These are phyloP conservation scores for Thalassophryne amazonica DNA, from an alignment of 2,797 vertebrate genomes.

Conservation along the genomic window DNA sequence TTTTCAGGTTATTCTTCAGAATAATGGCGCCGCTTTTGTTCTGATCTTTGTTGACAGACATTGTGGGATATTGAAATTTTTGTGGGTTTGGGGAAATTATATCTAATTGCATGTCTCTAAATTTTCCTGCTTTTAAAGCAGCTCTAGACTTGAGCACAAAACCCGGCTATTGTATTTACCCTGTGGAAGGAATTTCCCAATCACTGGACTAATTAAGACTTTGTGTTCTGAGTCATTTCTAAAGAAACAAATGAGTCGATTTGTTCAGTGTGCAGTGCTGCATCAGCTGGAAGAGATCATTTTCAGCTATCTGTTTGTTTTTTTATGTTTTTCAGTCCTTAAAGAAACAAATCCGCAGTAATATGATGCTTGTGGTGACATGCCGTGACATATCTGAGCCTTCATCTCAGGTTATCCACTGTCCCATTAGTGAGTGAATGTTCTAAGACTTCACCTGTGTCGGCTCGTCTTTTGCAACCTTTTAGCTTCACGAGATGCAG, in stretches of 20 bases:
- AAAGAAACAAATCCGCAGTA: conserved; percentile 1
- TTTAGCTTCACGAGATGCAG: no score
- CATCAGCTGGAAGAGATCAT: conserved; percentile 33
- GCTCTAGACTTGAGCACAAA: neutral
- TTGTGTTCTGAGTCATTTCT: conserved; percentile 1
- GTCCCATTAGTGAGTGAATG: conserved; percentile 41
- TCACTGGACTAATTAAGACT: neutral
- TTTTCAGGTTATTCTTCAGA: conserved; percentile 61
- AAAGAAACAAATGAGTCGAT: neutral
- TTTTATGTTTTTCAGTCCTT: conserved; percentile 37
- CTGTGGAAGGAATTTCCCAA: neutral
- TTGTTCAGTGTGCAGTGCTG: neutral
- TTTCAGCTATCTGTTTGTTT: conserved; percentile 43
- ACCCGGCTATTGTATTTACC: neutral
- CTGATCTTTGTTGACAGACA: conserved; percentile 69
- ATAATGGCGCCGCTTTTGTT: conserved; percentile 64
- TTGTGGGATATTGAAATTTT: conserved; percentile 75
- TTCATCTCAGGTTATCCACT: conserved; percentile 69
- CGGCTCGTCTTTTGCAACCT: no score
- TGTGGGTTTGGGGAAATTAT: conserved; percentile 40
- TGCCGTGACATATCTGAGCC: no score
- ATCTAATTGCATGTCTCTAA: conserved; percentile 44
- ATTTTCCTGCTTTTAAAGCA: conserved; percentile 43
- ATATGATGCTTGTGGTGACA: no score
- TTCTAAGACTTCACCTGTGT: conserved; percentile 27